phyloP scores from a whole-genome alignment of 2,113 vertebrate species.

The Lucifuga dentata region DNA sequence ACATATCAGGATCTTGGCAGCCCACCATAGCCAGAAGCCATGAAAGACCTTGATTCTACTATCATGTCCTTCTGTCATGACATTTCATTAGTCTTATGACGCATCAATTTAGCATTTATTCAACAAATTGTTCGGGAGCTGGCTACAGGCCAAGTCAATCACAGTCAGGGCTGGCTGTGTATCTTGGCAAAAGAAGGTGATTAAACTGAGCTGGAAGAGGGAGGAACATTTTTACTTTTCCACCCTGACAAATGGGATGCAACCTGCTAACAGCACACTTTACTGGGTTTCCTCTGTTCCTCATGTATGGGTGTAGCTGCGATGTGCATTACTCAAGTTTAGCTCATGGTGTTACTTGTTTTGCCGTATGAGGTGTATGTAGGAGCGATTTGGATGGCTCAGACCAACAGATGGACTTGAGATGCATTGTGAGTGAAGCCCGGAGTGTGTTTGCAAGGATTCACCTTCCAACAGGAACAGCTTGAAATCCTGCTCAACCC shows the following conservation, averaged over 20 bases:
- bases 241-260: constrained; percentile 30
- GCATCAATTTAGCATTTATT: constrained; percentile 62
- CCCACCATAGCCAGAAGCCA: constrained; percentile 27
- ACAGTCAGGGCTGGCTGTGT: constrained; percentile 48
- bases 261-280: constrained; percentile 25
- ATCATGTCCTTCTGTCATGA: constrained; percentile 48
- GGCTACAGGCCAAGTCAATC: constrained; percentile 66
- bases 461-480: constrained; percentile 56
- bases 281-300: constrained; percentile 30
- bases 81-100: constrained; percentile 66
- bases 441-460: constrained; percentile 29
- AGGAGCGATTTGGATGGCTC: constrained; percentile 20
- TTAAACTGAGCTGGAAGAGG: constrained; percentile 53
- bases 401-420: constrained; percentile 70
- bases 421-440: constrained; percentile 4
- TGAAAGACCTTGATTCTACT: constrained; percentile 46
- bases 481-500: constrained; percentile 54
- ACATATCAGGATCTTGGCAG: constrained; percentile 33
- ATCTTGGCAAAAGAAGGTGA: constrained; percentile 61
- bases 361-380: not conserved
- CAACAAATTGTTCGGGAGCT: constrained; percentile 53
- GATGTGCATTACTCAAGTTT: constrained; percentile 10
- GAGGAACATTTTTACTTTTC: constrained; percentile 23
- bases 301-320: not conserved
- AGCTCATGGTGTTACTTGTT: no score